phyloP scores from a whole-genome alignment of 1,140 invertebrate species.

The Diachasma alloeum region DNA sequence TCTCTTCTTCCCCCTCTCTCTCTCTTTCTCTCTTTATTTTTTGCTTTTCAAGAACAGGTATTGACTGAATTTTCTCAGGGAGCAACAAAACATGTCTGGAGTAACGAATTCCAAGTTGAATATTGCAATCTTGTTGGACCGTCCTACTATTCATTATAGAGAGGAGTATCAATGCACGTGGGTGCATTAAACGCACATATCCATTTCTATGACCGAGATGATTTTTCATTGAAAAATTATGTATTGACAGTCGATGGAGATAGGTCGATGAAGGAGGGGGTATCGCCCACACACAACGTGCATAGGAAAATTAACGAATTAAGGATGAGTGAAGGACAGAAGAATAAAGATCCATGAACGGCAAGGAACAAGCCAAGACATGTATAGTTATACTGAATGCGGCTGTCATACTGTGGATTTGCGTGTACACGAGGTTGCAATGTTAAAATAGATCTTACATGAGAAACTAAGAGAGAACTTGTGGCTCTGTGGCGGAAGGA shows the following conservation, averaged over 20 bases:
- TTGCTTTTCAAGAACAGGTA: no score
- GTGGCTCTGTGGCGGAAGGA: conserved; percentile 22
- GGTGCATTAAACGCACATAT: not conserved
- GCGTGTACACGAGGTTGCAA: conserved; percentile 3
- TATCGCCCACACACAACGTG: not conserved
- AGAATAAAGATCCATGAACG: not conserved
- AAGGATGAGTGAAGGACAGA: conserved; percentile 2
- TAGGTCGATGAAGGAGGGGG: not conserved
- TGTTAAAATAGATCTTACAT: conserved; percentile 16
- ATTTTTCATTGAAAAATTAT: conserved; percentile 13
- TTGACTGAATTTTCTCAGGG: no score
- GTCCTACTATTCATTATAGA: no score
- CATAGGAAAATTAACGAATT: conserved; percentile 17
- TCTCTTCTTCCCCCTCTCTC: not conserved
- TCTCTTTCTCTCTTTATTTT: not conserved
- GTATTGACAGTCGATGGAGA: conserved; percentile 19
- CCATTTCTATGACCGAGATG: not conserved
- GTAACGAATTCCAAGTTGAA: no score
- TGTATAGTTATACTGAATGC: not conserved
- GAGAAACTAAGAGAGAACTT: conserved; percentile 8
- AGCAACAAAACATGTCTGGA: no score
- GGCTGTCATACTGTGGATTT: conserved; percentile 14
- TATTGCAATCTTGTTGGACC: no score
- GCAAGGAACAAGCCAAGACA: not conserved
- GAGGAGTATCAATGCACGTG: not conserved